These are phyloP conservation scores for Thalassophryne amazonica DNA, from an alignment of 2,797 vertebrate genomes.

Conservation along the genomic window DNA sequence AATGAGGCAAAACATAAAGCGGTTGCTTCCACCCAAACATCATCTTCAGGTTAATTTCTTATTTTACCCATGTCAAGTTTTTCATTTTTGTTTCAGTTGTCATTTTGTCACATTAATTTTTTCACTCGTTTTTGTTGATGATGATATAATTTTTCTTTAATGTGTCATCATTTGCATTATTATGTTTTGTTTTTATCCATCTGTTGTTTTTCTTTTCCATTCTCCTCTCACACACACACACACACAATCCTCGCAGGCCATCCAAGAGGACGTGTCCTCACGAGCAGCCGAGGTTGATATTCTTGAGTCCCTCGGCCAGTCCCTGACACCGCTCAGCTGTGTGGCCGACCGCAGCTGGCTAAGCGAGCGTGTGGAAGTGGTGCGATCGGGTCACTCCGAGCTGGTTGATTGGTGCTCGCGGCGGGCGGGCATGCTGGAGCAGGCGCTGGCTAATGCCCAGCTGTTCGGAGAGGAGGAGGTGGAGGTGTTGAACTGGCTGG, in stretches of 20 bases:
- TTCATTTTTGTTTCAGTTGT: not conserved
- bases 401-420: conserved; percentile 82
- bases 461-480: conserved; percentile 99
- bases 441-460: conserved; percentile 92
- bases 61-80: not conserved
- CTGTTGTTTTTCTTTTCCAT: conserved; percentile 42
- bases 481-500: conserved; percentile 99
- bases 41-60: not conserved
- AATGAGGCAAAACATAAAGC: not conserved
- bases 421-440: conserved; percentile 88
- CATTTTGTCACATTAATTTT: not conserved
- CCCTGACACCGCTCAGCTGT: conserved; percentile 86
- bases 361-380: conserved; percentile 82
- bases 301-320: conserved; percentile 85
- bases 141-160: conserved; percentile 22
- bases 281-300: conserved; percentile 77
- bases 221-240: conserved; percentile 24
- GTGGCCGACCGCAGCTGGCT: conserved; percentile 82
- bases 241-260: conserved; percentile 79
- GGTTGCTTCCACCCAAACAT: not conserved
- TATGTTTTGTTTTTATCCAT: conserved; percentile 65
- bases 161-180: conserved; percentile 65
- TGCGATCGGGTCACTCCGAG: conserved; percentile 84
- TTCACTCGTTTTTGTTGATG: conserved; percentile 22
- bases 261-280: conserved; percentile 86